These are phyloP conservation scores for Stigmatopora nigra DNA, from an alignment of 2,113 vertebrate genomes.

Conservation along the genomic window DNA sequence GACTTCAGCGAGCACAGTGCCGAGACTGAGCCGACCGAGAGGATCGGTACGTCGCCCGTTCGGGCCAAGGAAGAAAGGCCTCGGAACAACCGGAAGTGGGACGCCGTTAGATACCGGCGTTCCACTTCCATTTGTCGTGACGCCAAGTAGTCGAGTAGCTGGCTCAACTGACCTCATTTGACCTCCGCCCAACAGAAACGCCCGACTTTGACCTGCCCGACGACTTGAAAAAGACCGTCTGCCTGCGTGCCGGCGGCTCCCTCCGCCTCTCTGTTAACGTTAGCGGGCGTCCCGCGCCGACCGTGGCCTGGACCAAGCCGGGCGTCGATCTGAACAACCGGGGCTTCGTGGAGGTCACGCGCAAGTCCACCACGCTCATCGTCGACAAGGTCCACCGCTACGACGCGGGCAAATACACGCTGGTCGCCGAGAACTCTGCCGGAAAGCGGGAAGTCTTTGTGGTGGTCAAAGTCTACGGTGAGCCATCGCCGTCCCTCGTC, in stretches of 20 bases:
- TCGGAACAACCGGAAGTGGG: no score
- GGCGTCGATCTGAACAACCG: conserved; percentile 83
- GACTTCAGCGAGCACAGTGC: conserved; percentile 86
- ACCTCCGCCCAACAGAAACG: conserved; percentile 71
- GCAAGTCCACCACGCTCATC: conserved; percentile 81
- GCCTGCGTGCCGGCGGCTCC: conserved; percentile 84
- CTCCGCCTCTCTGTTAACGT: conserved; percentile 84
- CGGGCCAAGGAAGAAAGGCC: background rate
- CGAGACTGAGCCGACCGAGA: conserved; percentile 87
- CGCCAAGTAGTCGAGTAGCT: background rate
- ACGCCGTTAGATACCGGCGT: no score
- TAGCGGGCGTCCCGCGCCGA: conserved; percentile 82
- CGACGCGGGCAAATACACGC: conserved; percentile 90
- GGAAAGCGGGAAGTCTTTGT: conserved; percentile 92
- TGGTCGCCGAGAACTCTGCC: conserved; percentile 90
- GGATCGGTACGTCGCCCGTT: conserved; percentile 76
- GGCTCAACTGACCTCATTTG: background rate
- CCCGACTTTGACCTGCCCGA: conserved; percentile 93
- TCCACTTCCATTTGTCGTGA: background rate
- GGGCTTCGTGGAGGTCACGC: conserved; percentile 87
- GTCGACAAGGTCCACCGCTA: conserved; percentile 95
- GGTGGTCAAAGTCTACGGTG: conserved; percentile 94
- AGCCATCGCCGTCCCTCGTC: conserved; percentile 35
- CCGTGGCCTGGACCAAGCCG: conserved; percentile 87
- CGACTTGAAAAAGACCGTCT: conserved; percentile 91